A percentile compares a stretch with the other conserved stretches of the same genome.
These are phyloP conservation scores for Coendou prehensilis DNA, from an alignment of 2,797 vertebrate species.

Conservation along the genomic window DNA sequence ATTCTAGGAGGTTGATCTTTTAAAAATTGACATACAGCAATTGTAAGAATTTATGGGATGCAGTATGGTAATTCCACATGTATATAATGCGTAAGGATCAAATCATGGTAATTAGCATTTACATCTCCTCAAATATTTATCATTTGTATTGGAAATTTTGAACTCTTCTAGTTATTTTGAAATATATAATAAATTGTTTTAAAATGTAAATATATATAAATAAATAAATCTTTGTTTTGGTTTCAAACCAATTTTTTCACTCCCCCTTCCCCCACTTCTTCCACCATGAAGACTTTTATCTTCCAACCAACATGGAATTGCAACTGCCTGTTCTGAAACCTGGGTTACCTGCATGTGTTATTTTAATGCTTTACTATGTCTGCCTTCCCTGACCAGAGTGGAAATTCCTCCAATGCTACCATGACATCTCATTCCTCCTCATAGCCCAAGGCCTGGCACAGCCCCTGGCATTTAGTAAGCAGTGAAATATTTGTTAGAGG, in stretches of 20 bases:
- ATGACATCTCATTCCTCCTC: background rate
- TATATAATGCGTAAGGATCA: no score
- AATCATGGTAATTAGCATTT: no score
- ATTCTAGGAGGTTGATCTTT: no score
- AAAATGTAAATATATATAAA: no score
- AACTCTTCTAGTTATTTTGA: no score
- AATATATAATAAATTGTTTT: no score
- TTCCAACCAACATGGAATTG: conserved; percentile 13
- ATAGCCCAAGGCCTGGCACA: background rate
- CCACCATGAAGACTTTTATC: background rate
- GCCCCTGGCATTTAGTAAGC: background rate
- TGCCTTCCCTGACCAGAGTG: background rate
- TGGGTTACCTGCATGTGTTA: background rate
- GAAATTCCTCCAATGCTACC: background rate
- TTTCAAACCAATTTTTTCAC: conserved; percentile 16
- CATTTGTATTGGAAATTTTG: no score
- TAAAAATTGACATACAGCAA: no score
- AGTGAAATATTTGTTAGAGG: background rate
- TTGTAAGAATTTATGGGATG: no score
- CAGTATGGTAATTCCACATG: no score
- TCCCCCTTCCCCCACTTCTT: background rate
- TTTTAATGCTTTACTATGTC: background rate
- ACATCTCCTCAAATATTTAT: no score
- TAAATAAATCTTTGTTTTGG: background rate
- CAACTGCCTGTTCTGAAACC: background rate